Evolutionary conservation across 92 coral and sea anemone genomes (phyloP).

Genomic region (Isaurus tuberculatus): DNA sequence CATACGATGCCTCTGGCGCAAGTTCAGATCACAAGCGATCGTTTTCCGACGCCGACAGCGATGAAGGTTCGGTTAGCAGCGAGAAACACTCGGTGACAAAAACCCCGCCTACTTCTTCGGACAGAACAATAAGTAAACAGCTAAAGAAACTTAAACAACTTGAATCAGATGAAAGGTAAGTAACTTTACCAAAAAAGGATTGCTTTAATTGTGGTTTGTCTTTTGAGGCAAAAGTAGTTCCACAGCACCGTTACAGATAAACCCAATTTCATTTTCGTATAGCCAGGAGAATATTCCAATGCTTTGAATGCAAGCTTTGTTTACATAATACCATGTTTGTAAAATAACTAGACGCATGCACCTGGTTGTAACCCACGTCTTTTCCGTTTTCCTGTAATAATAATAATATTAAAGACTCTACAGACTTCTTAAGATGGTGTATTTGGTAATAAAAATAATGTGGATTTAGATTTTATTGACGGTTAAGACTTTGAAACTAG

Average conservation of each 20-base stretch:
- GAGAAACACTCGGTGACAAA: constrained; percentile 58
- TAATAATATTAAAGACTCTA: too few relatives aligned
- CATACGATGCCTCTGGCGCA: constrained; percentile 57
- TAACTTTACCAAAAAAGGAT: not conserved
- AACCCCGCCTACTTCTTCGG: constrained; percentile 81
- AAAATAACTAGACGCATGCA: too few relatives aligned
- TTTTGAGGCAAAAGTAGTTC: not conserved
- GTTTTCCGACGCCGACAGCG: constrained; percentile 91
- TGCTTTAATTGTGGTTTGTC: not conserved
- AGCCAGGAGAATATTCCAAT: too few relatives aligned
- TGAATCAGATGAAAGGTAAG: constrained; percentile 87
- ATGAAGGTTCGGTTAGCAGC: constrained; percentile 76
- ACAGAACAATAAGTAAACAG: constrained; percentile 78
- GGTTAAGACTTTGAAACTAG: not conserved
- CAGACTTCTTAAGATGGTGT: not conserved
- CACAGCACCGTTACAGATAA: not conserved
- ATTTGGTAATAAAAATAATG: not conserved
- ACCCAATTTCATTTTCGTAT: too few relatives aligned
- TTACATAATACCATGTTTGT: too few relatives aligned
- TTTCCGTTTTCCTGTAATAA: too few relatives aligned
- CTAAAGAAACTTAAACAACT: constrained; percentile 74
- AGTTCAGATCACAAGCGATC: constrained; percentile 70
- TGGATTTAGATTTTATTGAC: not conserved
- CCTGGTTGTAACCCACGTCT: too few relatives aligned
- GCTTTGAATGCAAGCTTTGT: too few relatives aligned